Evolutionary conservation across 2,797 vertebrate genomes (phyloP), one percentile per base, ranked within the genome.

Genomic region (Helicolenus hilgendorfi): DNA sequence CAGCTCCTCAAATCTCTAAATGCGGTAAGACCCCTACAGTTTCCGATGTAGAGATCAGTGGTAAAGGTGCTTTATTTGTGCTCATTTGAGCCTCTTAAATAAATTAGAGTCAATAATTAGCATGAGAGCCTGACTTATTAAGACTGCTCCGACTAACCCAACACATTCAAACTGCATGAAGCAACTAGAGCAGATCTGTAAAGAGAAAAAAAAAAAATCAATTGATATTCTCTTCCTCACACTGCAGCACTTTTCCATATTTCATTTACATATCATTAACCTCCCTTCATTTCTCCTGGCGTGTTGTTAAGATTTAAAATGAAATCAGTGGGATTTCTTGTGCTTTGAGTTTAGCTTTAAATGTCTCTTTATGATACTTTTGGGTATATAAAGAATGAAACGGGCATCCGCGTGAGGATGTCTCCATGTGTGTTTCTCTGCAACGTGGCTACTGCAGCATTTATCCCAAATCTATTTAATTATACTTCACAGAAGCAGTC

Each of bases 261-360:
- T 95, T 96, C 89, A 96, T 96, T 97, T 92, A 79, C 93, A 96
- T 96, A 89, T 96, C 91, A 96, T 96, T 96, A 96, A 95, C 94
- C 95, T 91, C 89, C 87, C 89, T 93, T 95, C 85, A 88, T 93
- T 92, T 94, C 92, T 94, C 85, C 78, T 92, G 77, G 84, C 83
- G 70, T 86, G 80, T 89, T 89, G 77, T 91, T 91, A 91, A 81
- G 90, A 87, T 89, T 94, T 86, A 45, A 91, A 93, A 93, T 93
- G 84, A 89, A 95, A 93, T 92, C 79, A 84, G 88, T 86, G 67
- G 89, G 81, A 79, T 91, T 92, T 85, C 75, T 91, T 65, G 24
- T 45, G 86, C 87, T 91, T 88, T 83, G 73, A 81, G 68, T 95
- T 92, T 58, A 36, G 67, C 58, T 84, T 89, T 87, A 91, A 89